phyloP scores from a whole-genome alignment of 2,797 vertebrate species.

The Semotilus atromaculatus region DNA sequence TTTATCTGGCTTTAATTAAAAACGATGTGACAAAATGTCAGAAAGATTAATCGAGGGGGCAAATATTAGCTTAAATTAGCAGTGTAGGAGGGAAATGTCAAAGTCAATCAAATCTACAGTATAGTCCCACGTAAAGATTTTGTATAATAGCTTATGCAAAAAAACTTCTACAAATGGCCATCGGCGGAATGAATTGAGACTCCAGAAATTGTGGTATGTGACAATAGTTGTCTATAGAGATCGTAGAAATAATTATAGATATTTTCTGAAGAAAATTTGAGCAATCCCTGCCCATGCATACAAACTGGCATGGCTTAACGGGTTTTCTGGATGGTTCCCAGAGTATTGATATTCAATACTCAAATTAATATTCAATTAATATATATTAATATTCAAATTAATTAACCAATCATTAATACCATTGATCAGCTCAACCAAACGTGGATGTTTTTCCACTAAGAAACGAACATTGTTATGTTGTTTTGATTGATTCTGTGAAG shows the following conservation, averaged over 20 bases:
- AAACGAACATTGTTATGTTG: too few relatives aligned
- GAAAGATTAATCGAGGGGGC: not conserved
- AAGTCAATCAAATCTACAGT: constrained; percentile 33
- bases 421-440: too few relatives aligned
- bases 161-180: not conserved
- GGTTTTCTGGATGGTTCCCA: not conserved
- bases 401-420: too few relatives aligned
- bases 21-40: constrained; percentile 59
- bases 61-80: constrained; percentile 28
- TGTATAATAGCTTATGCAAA: too few relatives aligned
- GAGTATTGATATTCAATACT: too few relatives aligned
- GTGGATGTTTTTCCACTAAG: too few relatives aligned
- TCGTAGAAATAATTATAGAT: not conserved
- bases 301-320: not conserved
- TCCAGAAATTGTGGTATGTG: too few relatives aligned
- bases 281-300: not conserved
- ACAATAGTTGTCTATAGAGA: not conserved
- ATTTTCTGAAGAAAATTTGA: constrained; percentile 2
- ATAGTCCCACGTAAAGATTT: constrained; percentile 37
- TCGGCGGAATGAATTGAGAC: not conserved
- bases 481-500: too few relatives aligned
- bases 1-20: constrained; percentile 18
- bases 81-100: constrained; percentile 57
- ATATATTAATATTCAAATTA: too few relatives aligned
- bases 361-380: too few relatives aligned